Evolutionary conservation across 1,140 invertebrate species (phyloP).

Genomic region (Apis dorsata): DNA sequence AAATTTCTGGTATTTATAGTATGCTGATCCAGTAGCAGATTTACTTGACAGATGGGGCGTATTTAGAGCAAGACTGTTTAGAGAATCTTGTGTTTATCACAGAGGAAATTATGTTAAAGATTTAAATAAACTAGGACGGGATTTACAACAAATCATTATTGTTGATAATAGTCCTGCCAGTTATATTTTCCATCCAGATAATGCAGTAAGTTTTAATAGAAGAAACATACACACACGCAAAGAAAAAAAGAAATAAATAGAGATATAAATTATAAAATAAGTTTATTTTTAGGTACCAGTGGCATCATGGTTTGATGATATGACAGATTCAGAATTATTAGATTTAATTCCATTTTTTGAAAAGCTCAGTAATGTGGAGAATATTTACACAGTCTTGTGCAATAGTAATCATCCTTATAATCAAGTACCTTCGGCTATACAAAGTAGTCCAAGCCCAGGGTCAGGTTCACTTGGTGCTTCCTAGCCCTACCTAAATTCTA

Average conservation of each 20-base stretch:
- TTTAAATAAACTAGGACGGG: constrained; percentile 97
- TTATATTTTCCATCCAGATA: constrained; percentile 99
- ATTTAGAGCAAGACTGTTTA: constrained; percentile 97
- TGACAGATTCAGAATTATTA: constrained; percentile 95
- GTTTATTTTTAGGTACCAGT: constrained; percentile 91
- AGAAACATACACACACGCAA: background rate
- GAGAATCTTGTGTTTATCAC: constrained; percentile 99
- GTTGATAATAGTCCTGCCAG: constrained; percentile 99
- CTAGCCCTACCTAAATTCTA: constrained; percentile 77
- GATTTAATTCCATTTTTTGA: constrained; percentile 98
- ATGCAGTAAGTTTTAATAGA: constrained; percentile 91
- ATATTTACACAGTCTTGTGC: constrained; percentile 94
- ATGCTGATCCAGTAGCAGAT: constrained; percentile 99
- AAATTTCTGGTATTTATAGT: constrained; percentile 82
- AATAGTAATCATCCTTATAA: constrained; percentile 93
- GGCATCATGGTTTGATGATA: constrained; percentile 98
- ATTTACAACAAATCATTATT: constrained; percentile 98
- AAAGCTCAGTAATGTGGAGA: constrained; percentile 95
- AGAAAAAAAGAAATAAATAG: background rate
- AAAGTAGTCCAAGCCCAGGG: constrained; percentile 74
- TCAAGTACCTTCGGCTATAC: constrained; percentile 71
- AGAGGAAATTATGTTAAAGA: constrained; percentile 99
- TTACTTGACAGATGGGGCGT: constrained; percentile 98
- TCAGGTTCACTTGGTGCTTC: constrained; percentile 75
- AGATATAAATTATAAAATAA: background rate